Evolutionary conservation across 1,140 invertebrate genomes (phyloP), one percentile per base, ranked within the genome.

Genomic region (Lepidurus apus): DNA sequence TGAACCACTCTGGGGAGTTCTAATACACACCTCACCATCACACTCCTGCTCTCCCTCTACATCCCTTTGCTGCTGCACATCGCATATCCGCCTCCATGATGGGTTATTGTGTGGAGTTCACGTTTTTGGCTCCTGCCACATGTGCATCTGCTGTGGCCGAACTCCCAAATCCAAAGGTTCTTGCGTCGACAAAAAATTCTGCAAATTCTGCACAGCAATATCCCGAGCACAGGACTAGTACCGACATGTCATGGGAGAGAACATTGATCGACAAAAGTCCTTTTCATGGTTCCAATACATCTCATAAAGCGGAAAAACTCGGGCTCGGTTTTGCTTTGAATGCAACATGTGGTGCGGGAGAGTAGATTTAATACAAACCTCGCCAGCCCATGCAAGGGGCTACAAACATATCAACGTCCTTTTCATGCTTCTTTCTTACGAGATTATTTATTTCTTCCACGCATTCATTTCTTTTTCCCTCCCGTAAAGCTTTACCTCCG

Each of bases 191-290:
- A 65, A 65, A 65, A 65, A 65, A 65, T n/a, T 65, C 53, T 65
- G n/a, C 53, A 65, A 65, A 65, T n/a, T 65, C 53, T 65, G n/a
- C 53, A 65, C 7, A 65, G 53, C 53, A 65, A 65, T 65, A 65
- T 65, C 53, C 53, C 6, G 53, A 21, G 53, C 53, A 13, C 53
- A 65, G 17, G 1, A 65, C n/a, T 65, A 21, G 6, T 21, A 65
- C 17, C 53, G 21, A n/a, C 53, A 65, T 21, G 21, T 65, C 53
- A 65, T 65, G 21, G 9, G 21, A 65, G 34, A 34, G 21, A 65
- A 65, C 53, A 65, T 65, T 65, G 53, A 65, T 65, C 53, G 53
- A 65, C 53, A 65, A 4, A 4, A 65, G 53, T n/a, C 53, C 21
- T 65, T 65, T 65, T 17, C 17, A n/a, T n/a, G 17, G 8, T 65